Evolutionary conservation across 2,888 invertebrate genomes (phyloP).

Genomic region (Leptinotarsa tumamoca): DNA sequence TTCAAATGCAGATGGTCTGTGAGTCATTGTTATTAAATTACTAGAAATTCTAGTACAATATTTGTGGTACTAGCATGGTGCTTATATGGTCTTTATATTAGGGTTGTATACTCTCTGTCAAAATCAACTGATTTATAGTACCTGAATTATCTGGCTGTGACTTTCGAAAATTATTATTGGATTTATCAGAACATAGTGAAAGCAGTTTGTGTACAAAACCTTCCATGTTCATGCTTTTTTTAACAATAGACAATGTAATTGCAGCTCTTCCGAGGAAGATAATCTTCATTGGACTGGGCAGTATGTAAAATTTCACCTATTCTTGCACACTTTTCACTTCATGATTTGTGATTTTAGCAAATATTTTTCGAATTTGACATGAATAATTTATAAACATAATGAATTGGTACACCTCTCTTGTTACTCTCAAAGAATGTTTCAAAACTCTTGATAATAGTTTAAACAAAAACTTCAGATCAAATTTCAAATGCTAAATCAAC

Average conservation of each 20-base stretch:
- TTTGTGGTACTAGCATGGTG: too few relatives aligned
- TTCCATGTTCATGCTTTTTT: neutral
- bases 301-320: constrained; percentile 27
- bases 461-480: too few relatives aligned
- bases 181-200: neutral
- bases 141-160: too few relatives aligned
- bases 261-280: constrained; percentile 29
- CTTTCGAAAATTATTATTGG: too few relatives aligned
- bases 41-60: too few relatives aligned
- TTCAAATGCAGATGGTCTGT: too few relatives aligned
- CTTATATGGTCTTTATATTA: too few relatives aligned
- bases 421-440: neutral
- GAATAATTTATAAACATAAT: neutral
- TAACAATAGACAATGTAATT: constrained; percentile 21
- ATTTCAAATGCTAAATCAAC: too few relatives aligned
- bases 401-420: neutral
- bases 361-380: constrained; percentile 29
- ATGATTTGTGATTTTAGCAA: constrained; percentile 18
- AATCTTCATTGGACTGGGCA: constrained; percentile 30
- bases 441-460: neutral
- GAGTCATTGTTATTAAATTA: too few relatives aligned
- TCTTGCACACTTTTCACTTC: constrained; percentile 21
- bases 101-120: too few relatives aligned
- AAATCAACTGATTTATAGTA: too few relatives aligned
- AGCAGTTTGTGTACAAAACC: neutral